Evolutionary conservation across 2,113 vertebrate species (phyloP), one percentile per base, ranked within the genome.

Genomic region (Electrona antarctica): DNA sequence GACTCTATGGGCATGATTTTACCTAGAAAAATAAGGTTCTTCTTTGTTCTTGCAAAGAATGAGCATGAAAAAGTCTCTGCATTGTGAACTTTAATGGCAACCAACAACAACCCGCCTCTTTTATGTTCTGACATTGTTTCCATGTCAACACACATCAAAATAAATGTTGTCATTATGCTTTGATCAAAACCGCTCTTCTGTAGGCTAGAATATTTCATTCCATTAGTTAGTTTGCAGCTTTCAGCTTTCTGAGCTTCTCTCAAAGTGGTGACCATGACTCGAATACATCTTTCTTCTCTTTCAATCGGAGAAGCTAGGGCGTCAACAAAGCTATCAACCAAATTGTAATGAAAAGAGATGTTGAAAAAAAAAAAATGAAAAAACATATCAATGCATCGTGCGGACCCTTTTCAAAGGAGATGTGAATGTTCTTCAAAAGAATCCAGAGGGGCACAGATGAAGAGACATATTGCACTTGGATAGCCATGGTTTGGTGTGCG

Each of bases 141-240:
- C 77, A 80, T 84, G 82, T 85, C 61, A 73, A 74, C 77, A 73
- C 77, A 82, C 87, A 79, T 89, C 73, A 85, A 79, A 83, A 84
- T 62, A 58, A 84, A 85, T 76, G n/a, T 52, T 85, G 82, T 87
- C 82, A 84, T 88, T 81, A 81, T 76, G 80, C 75, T 7, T 56
- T 60, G 85, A 77, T 87, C 78, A 75, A 66, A 86, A 71, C 60
- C 1, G 8, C 82, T 84, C 29, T 41, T 41, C 5, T 41, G 3
- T 41, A 41, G 33, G 33, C 33, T 41, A 41, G 3, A 41, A 80
- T 81, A 82, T 74, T 81, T 87, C 77, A 84, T 79, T 85, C 76
- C 74, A 80, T 87, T 83, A 84, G 74, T 64, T 80, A 85, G 85
- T 85, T 87, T 84, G 79, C 73, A 66, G 79, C 79, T 79, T 15